Evolutionary conservation across 2,797 vertebrate genomes (phyloP), one percentile per base, ranked within the genome.

Genomic region (Rhinella marina): DNA sequence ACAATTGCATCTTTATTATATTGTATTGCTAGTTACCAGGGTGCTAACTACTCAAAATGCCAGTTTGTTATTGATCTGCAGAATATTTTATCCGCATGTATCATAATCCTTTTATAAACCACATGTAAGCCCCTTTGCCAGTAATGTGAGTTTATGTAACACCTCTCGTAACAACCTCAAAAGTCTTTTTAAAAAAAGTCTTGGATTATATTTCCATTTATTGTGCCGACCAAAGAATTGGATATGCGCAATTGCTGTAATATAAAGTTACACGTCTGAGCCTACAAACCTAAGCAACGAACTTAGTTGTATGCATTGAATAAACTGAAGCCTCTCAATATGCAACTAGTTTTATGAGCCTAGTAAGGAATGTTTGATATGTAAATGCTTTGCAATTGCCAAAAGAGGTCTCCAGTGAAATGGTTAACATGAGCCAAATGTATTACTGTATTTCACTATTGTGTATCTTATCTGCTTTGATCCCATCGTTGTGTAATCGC

Each of bases 361-460:
- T 91, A 89, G 89, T 75, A 90, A 90, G 90, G 82, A 91, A 88
- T 86, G 82, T 83, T 68, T 87, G 85, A 88, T 91, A 85, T 88
- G 87, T 68, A 70, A 90, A 86, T 78, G n/a, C 27, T 54, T 78
- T 48, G 70, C 68, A 32, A 86, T 66, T 89, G 88, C 80, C 84
- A 86, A 41, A 83, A 48, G 48, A 72, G 32, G 48, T 89, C 66
- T 79, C 85, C 27, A 68, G 72, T 76, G 77, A 89, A 86, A 82
- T 50, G 52, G 73, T 84, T 80, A 59, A 59, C 68, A 79, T 83
- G 57, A 89, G 73, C 73, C 85, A 86, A 86, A 89, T 83, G n/a
- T 83, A 79, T 83, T 83, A 86, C 82, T 88, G 81, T 61, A 81
- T 88, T 79, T 81, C 84, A 76, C 27, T 78, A 83, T 89, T 86